Conservation (phyloP, 2,888 invertebrate species). For the Linyphia triangularis region DNA sequence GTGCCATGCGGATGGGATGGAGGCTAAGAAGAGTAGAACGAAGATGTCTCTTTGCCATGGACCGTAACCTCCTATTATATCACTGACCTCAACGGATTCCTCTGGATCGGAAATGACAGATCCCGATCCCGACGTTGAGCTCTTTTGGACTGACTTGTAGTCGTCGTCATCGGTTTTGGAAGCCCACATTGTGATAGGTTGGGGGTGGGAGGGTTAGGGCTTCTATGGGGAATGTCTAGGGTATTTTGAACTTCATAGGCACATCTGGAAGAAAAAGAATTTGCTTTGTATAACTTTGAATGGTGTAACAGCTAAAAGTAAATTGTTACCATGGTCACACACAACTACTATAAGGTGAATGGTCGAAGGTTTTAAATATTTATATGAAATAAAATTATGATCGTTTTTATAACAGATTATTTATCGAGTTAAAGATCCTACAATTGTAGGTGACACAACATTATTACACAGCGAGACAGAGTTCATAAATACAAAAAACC, state of each 20-base stretch:
- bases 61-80: slow-evolving; percentile 71
- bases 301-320: no score
- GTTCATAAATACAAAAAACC: no score
- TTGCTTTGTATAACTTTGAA: no score
- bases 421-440: no score
- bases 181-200: slow-evolving; percentile 1
- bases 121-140: background rate
- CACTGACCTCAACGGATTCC: slow-evolving; percentile 54
- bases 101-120: slow-evolving; percentile 37
- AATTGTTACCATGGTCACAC: no score
- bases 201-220: background rate
- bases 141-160: slow-evolving; percentile 41
- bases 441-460: no score
- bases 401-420: no score
- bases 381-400: no score
- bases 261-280: background rate
- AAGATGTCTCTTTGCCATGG: slow-evolving; percentile 69
- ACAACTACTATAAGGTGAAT: no score
- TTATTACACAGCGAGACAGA: no score
- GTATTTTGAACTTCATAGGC: background rate
- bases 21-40: slow-evolving; percentile 60
- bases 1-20: slow-evolving; percentile 89
- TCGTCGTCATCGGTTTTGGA: slow-evolving; percentile 25
- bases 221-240: background rate
- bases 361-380: no score